These are phyloP conservation scores for Deroptyus accipitrinus DNA, from an alignment of 2,113 vertebrate species.

Conservation along the genomic window DNA sequence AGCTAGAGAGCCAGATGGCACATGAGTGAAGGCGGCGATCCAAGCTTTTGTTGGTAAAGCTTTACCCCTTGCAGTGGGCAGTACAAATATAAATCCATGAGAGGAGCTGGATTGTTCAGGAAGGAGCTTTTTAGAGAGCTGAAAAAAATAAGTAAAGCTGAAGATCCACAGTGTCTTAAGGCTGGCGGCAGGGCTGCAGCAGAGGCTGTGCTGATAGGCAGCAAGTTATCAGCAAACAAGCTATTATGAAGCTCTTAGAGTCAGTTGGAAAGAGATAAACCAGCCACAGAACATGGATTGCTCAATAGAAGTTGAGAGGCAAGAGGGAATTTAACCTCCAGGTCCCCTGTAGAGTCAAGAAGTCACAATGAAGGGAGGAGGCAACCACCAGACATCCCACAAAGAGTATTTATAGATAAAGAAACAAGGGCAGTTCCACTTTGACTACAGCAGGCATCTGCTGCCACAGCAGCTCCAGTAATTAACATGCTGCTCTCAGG, in stretches of 20 bases:
- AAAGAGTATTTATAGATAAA: conserved; percentile 43
- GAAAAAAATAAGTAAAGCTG: neutral
- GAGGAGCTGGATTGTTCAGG: conserved; percentile 7
- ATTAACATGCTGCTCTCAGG: neutral
- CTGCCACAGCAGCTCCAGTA: conserved; percentile 23
- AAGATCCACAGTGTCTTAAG: neutral
- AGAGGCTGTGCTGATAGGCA: neutral
- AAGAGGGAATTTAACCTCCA: conserved; percentile 25
- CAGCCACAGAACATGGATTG: neutral
- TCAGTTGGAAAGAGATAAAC: neutral
- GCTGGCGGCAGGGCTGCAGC: neutral
- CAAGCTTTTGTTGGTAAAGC: conserved; percentile 38
- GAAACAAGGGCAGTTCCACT: conserved; percentile 14
- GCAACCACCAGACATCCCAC: neutral
- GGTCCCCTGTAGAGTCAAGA: neutral
- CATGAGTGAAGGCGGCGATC: neutral
- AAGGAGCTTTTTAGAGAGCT: conserved; percentile 36
- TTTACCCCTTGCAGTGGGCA: conserved; percentile 37
- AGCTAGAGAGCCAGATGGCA: conserved; percentile 61
- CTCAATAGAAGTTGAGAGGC: neutral
- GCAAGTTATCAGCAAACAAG: conserved; percentile 6
- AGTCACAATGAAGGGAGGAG: neutral
- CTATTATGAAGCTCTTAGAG: neutral
- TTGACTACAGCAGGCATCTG: conserved; percentile 14
- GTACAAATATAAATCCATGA: conserved; percentile 51